Conservation (phyloP, 2,888 invertebrate genomes). For the Gryllus longicercus region DNA sequence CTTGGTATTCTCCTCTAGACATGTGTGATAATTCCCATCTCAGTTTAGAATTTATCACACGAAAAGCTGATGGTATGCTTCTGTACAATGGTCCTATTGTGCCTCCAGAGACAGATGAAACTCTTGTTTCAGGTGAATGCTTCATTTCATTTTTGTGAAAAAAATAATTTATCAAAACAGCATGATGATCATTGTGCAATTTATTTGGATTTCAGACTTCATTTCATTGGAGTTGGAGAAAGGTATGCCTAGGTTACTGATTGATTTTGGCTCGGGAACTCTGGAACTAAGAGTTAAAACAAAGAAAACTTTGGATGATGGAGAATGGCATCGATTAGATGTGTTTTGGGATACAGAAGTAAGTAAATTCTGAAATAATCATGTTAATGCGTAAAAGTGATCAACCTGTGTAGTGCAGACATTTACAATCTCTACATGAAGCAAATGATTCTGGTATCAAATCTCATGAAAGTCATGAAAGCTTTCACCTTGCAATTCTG, state of each 20-base stretch:
- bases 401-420: too few relatives aligned
- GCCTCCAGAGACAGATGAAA: slow-evolving; percentile 87
- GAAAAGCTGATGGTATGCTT: slow-evolving; percentile 84
- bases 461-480: too few relatives aligned
- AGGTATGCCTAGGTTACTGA: slow-evolving; percentile 82
- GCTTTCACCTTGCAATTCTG: too few relatives aligned
- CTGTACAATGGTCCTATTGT: slow-evolving; percentile 96
- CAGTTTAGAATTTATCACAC: slow-evolving; percentile 92
- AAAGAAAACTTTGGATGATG: slow-evolving; percentile 85
- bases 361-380: slow-evolving; percentile 11
- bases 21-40: slow-evolving; percentile 96
- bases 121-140: slow-evolving; percentile 66
- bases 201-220: slow-evolving; percentile 62
- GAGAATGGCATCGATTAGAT: slow-evolving; percentile 96
- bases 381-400: too few relatives aligned
- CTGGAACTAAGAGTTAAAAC: slow-evolving; percentile 80
- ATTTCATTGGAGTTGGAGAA: slow-evolving; percentile 89
- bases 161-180: background rate
- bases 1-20: slow-evolving; percentile 95
- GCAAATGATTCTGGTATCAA: too few relatives aligned
- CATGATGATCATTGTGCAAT: background rate
- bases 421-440: too few relatives aligned
- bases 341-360: slow-evolving; percentile 92
- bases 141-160: background rate
- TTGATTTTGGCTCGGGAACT: slow-evolving; percentile 94